Evolutionary conservation across 2,797 vertebrate genomes (phyloP).

Genomic region (Clarias fuscus): DNA sequence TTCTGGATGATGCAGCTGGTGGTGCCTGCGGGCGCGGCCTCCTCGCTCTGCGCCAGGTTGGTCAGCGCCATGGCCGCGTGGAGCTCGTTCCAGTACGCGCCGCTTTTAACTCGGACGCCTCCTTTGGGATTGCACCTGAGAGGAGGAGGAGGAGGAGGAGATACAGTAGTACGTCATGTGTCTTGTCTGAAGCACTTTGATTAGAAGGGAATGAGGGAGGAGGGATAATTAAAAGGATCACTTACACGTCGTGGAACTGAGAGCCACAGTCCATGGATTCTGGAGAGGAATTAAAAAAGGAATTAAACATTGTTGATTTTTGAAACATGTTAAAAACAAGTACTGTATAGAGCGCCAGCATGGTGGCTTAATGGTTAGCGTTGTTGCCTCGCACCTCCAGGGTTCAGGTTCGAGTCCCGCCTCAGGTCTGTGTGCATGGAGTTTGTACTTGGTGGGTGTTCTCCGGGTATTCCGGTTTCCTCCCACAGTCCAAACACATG

Average conservation of each 20-base stretch:
- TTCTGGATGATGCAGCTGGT: conserved; percentile 99
- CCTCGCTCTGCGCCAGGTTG: conserved; percentile 94
- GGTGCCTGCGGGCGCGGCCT: conserved; percentile 80
- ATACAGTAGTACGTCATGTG: too few relatives aligned
- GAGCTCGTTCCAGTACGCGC: conserved; percentile 98
- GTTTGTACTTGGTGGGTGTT: too few relatives aligned
- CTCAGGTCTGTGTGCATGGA: too few relatives aligned
- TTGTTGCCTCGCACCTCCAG: too few relatives aligned
- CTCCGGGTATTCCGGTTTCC: too few relatives aligned
- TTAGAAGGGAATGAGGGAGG: neutral
- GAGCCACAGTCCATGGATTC: conserved; percentile 50
- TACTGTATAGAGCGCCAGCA: too few relatives aligned
- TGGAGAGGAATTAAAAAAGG: conserved; percentile 11
- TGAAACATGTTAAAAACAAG: too few relatives aligned
- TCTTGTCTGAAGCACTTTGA: neutral
- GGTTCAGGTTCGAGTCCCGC: too few relatives aligned
- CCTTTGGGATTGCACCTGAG: conserved; percentile 34
- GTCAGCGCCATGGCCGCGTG: conserved; percentile 98
- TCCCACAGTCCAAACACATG: too few relatives aligned
- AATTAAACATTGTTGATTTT: too few relatives aligned
- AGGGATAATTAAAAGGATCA: neutral
- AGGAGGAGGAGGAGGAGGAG: neutral
- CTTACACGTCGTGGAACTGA: conserved; percentile 38
- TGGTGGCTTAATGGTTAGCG: too few relatives aligned
- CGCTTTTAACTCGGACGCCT: conserved; percentile 82